phyloP scores from a whole-genome alignment of 2,797 vertebrate species.

The Gymnothorax reevesii region DNA sequence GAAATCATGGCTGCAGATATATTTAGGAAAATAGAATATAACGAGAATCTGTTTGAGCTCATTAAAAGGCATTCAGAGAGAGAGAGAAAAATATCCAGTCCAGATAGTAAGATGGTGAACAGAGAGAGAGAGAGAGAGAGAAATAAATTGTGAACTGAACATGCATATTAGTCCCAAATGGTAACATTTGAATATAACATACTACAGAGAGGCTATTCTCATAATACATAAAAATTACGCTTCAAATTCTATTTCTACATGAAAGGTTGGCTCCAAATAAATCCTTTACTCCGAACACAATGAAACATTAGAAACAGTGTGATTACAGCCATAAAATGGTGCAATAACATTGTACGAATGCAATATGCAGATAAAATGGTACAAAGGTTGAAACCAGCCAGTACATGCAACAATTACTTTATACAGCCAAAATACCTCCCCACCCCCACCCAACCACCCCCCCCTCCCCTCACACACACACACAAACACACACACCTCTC shows the following conservation, averaged over 20 bases:
- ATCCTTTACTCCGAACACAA: not conserved
- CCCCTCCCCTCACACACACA: no score
- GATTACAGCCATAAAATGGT: slow-evolving; percentile 8
- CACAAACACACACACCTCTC: no score
- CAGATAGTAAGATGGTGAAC: not conserved
- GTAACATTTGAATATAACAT: not conserved
- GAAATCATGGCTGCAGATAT: not conserved
- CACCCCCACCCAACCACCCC: no score
- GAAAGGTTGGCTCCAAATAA: not conserved
- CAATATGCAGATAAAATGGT: not conserved
- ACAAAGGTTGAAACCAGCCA: not conserved
- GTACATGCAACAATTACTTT: not conserved
- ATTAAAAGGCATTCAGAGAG: not conserved
- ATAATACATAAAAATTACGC: not conserved
- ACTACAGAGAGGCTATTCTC: not conserved
- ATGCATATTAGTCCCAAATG: not conserved
- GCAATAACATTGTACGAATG: not conserved
- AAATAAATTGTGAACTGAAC: not conserved
- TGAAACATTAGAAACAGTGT: not conserved
- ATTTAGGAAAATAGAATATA: not conserved
- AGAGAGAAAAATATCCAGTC: not conserved
- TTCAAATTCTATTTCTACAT: not conserved
- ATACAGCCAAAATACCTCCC: no score
- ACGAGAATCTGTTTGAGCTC: not conserved
- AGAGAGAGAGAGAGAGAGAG: not conserved